Conservation (phyloP, 2,888 invertebrate species). For the Amiota mariae region DNA sequence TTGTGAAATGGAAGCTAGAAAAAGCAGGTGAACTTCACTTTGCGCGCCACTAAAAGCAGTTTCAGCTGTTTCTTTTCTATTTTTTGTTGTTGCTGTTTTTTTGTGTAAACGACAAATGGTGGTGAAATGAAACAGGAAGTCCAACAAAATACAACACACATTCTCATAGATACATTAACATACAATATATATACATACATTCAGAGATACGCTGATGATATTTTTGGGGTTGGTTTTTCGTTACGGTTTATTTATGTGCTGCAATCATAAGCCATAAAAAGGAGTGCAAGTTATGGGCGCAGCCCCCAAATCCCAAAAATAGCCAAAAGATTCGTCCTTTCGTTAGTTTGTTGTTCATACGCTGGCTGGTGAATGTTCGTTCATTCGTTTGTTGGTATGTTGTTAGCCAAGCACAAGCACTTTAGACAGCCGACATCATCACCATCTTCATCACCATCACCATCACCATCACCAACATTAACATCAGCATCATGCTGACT, state of each 20-base stretch:
- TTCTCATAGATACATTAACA: not conserved
- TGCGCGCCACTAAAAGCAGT: constrained; percentile 34
- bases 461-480: too few relatives aligned
- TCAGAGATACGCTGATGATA: not conserved
- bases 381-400: not conserved
- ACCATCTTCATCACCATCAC: too few relatives aligned
- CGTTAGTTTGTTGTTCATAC: not conserved
- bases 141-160: constrained; percentile 39
- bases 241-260: constrained; percentile 59
- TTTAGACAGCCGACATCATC: not conserved
- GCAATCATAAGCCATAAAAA: constrained; percentile 56
- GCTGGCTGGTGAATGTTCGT: not conserved
- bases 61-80: constrained; percentile 36
- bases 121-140: constrained; percentile 55
- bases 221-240: constrained; percentile 59
- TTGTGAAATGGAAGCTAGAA: constrained; percentile 20
- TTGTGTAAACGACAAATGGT: constrained; percentile 42
- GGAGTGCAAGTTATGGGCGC: constrained; percentile 60
- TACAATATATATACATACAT: constrained; percentile 25
- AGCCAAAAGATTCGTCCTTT: not conserved
- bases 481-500: constrained; percentile 33
- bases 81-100: constrained; percentile 37
- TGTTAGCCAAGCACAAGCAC: constrained; percentile 16
- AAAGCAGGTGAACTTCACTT: constrained; percentile 59
- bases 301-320: constrained; percentile 22